Conservation (phyloP, 2,888 invertebrate species). For the Plusia festucae region DNA sequence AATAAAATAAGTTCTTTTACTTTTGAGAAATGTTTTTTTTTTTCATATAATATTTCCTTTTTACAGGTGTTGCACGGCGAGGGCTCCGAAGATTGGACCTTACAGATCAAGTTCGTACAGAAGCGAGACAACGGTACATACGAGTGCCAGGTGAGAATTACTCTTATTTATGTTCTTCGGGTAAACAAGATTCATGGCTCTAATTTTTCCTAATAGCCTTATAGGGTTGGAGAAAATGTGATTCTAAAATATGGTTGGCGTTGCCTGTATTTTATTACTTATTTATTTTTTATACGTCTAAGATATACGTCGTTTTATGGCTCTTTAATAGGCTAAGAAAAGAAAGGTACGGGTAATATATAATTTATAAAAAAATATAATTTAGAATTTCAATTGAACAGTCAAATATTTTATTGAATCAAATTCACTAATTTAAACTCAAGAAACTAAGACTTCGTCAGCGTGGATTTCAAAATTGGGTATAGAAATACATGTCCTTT, state of each 20-base stretch:
- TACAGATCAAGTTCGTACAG: conserved; percentile 98
- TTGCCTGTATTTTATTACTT: no score
- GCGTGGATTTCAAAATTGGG: no score
- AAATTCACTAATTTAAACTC: neutral
- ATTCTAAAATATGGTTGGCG: neutral
- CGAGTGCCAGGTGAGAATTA: conserved; percentile 94
- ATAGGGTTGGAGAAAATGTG: neutral
- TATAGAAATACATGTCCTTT: neutral
- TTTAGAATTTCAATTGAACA: no score
- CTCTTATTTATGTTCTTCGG: conserved; percentile 1
- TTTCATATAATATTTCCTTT: neutral
- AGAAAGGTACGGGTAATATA: neutral
- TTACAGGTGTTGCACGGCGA: conserved; percentile 93
- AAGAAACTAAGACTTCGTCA: no score
- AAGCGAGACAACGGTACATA: conserved; percentile 98
- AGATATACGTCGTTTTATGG: no score
- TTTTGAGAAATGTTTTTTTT: no score
- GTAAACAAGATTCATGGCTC: neutral
- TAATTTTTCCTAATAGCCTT: neutral
- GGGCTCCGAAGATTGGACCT: conserved; percentile 97
- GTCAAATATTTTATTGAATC: no score
- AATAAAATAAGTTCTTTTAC: no score
- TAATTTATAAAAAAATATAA: neutral
- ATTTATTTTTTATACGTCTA: no score
- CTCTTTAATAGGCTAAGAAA: no score